A percentile compares a stretch with the other conserved stretches of the same genome.
These are phyloP conservation scores for Zoroaster sp. DNA, from an alignment of 53 echinoderm and acorn worm genomes.

Conservation along the genomic window DNA sequence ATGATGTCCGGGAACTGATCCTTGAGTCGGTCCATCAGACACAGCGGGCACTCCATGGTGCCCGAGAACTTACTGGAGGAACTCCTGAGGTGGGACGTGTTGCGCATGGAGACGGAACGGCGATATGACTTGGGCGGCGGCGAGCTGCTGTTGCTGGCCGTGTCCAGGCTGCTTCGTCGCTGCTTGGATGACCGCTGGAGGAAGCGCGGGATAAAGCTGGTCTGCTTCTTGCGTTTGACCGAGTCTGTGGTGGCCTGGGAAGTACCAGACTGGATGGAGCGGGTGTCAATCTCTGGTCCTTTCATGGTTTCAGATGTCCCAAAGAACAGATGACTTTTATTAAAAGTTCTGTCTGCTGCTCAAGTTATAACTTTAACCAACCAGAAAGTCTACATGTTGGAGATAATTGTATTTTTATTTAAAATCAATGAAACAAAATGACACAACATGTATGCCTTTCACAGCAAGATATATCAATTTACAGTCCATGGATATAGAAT, in stretches of 20 bases:
- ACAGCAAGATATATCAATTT: no score
- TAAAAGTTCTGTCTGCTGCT: no score
- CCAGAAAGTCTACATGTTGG: no score
- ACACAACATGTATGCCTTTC: no score
- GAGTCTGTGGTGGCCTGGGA: constrained; percentile 91
- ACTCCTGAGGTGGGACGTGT: constrained; percentile 40
- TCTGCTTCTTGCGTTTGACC: constrained; percentile 73
- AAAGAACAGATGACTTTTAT: no score
- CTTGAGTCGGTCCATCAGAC: constrained; percentile 97
- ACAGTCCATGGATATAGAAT: no score
- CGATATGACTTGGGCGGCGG: constrained; percentile 61
- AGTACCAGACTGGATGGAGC: constrained; percentile 86
- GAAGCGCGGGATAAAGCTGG: constrained; percentile 81
- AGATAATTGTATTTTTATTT: no score
- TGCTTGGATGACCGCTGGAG: constrained; percentile 79
- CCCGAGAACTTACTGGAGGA: constrained; percentile 54
- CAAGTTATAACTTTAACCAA: no score
- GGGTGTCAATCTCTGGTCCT: constrained; percentile 78
- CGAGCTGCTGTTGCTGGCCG: constrained; percentile 51
- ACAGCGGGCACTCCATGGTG: constrained; percentile 90
- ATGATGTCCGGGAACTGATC: constrained; percentile 97
- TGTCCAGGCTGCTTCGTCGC: constrained; percentile 64
- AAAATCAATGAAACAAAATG: no score
- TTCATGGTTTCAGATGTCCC: constrained; percentile 73
- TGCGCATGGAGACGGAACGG: constrained; percentile 59